These are phyloP conservation scores for Botia kubotai DNA, from an alignment of 2,797 vertebrate species.

Conservation along the genomic window DNA sequence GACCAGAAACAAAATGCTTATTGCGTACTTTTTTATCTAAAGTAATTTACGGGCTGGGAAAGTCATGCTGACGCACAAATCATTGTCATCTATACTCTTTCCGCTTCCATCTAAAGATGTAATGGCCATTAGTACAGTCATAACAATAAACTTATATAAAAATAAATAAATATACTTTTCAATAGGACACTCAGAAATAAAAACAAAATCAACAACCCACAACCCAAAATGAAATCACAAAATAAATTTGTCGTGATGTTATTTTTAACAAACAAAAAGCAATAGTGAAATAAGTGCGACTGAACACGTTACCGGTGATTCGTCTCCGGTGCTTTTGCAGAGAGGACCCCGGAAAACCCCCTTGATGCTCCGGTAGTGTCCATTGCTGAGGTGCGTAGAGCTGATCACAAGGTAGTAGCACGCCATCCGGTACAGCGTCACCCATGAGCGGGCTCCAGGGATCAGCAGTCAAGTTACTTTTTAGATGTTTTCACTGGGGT, in stretches of 20 bases:
- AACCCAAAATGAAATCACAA: background rate
- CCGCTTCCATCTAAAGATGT: background rate
- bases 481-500: background rate
- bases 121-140: background rate
- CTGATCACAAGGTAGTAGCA: slow-evolving; percentile 98
- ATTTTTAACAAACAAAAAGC: background rate
- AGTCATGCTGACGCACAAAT: background rate
- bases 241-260: background rate
- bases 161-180: slow-evolving; percentile 4
- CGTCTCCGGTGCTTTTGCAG: slow-evolving; percentile 82
- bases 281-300: background rate
- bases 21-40: too few relatives aligned
- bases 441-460: slow-evolving; percentile 63
- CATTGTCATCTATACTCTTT: background rate
- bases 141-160: background rate
- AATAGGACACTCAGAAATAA: background rate
- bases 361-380: slow-evolving; percentile 96
- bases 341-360: slow-evolving; percentile 97
- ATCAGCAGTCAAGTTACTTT: slow-evolving; percentile 32
- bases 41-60: background rate
- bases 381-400: slow-evolving; percentile 96
- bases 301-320: slow-evolving; percentile 84
- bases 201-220: background rate
- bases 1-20: background rate
- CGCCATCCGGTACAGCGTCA: slow-evolving; percentile 82